Evolutionary conservation across 2,888 invertebrate species (phyloP), one percentile per base, ranked within the genome.

Genomic region (Spodoptera littoralis): DNA sequence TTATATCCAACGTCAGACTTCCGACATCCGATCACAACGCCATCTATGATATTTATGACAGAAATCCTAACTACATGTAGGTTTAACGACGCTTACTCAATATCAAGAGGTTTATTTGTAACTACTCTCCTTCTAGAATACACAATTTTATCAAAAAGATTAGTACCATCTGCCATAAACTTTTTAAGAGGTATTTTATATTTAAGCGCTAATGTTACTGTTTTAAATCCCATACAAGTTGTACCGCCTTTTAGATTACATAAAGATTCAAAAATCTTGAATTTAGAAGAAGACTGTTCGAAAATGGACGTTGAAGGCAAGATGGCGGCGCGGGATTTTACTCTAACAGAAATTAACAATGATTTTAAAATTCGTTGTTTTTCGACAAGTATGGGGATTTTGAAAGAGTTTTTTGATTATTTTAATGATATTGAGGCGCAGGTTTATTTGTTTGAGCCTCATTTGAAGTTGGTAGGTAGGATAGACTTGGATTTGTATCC

Each of bases 1-100:
- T 86, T 99, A 58, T 99, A 97, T 90, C 97, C 99, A 0, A 97
- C 98, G 0, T 98, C 99, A 0, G 99, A 99, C 91, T 98, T 97
- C 86, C 95, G 97, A 46, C 99, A 99, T 95, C 97, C 97, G 0
- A 96, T 99, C 4, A 97, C 97, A n/a, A 98, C 98, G 12, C 98
- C 98, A n/a, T 94, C 95, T 77, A 94, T 97, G 77, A 94, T 98
- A 70, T 98, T 98, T 79, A 97, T 99, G 91, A 96, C 97, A 45
- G 97, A 98, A 88, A 97, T 98, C 82, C 88, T 98, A 78, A 94
- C 95, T 3, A 93, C 94, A 78, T 96, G 96, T 57, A 95, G 95
- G 75, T 96, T 97, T 22, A 96, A 94, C 78, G 95, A 95, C 11
- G 94, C 96, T 0, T 93, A 95, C 71, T 97, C 98, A 65, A 93